Evolutionary conservation across 2,113 vertebrate species (phyloP), one percentile per base, ranked within the genome.

Genomic region (Ailuropoda melanoleuca): DNA sequence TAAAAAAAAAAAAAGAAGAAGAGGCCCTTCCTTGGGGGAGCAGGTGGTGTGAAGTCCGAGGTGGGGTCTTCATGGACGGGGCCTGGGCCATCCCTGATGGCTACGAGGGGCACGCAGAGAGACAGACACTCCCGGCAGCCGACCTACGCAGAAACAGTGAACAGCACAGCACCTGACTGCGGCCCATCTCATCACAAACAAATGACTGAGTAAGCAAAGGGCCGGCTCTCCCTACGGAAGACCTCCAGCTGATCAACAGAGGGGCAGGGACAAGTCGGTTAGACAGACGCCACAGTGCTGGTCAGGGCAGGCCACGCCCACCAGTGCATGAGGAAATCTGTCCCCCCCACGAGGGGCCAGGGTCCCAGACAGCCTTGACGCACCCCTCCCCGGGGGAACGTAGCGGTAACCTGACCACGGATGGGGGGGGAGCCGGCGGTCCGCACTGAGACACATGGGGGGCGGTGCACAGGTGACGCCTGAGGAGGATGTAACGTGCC

Each of bases 211-310:
- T 9, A 7, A 56, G 64, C 29, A 12, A 18, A 13, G 34, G 39
- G 50, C 6, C 15, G 8, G 74, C n/a, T 53, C 43, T 86, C 64
- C 60, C 89, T 29, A 8, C 5, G 53, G 43, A 64, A 29, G 31
- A 17, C 48, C 6, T 9, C 60, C 23, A 3, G 11, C 55, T 8
- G 29, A 4, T 1, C 4, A 13, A 3, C 23, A 0, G 9, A 3
- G 10, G 19, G 24, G 13, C 0, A 0, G 85, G n/a, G 82, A 75
- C n/a, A 37, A 11, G 37, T 39, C 88, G 21, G 34, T 21, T 17
- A 26, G 37, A n/a, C 8, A 19, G 66, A 39, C 1, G 2, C 48
- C 26, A 0, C 0, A 0, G 77, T 17, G n/a, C 34, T 5, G 3
- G 53, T 4, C 14, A 19, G 24, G 3, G 18, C 4, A 55, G 48